phyloP scores from a whole-genome alignment of 2,888 invertebrate species.

The Noctua janthe region DNA sequence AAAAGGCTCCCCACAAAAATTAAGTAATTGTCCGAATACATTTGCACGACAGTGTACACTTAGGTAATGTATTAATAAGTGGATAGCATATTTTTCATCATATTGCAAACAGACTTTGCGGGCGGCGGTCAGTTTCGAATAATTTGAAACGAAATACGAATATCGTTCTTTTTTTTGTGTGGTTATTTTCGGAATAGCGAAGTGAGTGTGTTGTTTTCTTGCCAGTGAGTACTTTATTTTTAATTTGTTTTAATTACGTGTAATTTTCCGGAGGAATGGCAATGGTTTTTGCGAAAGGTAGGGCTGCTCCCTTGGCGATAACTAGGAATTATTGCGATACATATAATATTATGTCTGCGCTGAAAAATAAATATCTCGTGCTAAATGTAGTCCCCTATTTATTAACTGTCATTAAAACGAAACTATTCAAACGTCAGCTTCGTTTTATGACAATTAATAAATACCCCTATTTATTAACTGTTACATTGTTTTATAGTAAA shows the following conservation, averaged over 20 bases:
- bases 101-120: constrained; percentile 52
- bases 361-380: not conserved
- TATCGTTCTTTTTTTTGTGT: constrained; percentile 2
- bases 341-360: not conserved
- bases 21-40: constrained; percentile 37
- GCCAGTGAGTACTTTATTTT: constrained; percentile 40
- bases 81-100: constrained; percentile 59
- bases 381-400: too few species aligned
- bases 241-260: not conserved
- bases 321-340: not conserved
- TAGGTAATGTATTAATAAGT: constrained; percentile 58
- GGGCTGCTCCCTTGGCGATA: not conserved
- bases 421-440: too few species aligned
- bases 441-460: not conserved
- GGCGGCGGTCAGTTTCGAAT: constrained; percentile 50
- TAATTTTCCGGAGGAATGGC: not conserved
- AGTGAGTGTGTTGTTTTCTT: constrained; percentile 15
- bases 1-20: constrained; percentile 22
- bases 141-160: constrained; percentile 30
- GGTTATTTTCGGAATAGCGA: constrained; percentile 1
- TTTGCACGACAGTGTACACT: constrained; percentile 48
- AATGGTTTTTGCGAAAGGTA: not conserved
- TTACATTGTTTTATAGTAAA: too few species aligned
- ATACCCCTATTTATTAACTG: not conserved
- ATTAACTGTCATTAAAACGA: too few species aligned